phyloP scores from a whole-genome alignment of 2,797 vertebrate species.

The Channa striata region DNA sequence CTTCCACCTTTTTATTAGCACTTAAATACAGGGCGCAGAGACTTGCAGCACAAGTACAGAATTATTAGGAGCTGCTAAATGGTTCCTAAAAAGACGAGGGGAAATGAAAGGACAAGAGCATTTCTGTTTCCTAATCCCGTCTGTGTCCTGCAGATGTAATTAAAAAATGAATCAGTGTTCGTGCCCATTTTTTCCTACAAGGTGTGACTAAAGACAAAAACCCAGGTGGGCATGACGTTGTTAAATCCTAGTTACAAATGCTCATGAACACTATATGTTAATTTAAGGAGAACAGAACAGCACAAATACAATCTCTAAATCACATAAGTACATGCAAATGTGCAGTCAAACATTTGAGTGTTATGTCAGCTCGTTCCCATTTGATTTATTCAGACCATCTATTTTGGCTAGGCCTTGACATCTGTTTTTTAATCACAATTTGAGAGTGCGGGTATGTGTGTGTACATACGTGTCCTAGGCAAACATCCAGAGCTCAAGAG shows the following conservation, averaged over 20 bases:
- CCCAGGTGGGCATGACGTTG: constrained; percentile 45
- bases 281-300: neutral
- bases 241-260: constrained; percentile 16
- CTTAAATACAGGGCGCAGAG: constrained; percentile 34
- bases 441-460: constrained; percentile 40
- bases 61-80: constrained; percentile 54
- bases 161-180: constrained; percentile 68
- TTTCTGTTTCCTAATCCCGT: constrained; percentile 62
- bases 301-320: constrained; percentile 14
- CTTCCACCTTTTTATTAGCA: constrained; percentile 62
- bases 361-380: constrained; percentile 55
- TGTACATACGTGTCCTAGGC: constrained; percentile 64
- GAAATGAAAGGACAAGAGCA: constrained; percentile 41
- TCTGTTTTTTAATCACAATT: constrained; percentile 81
- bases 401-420: constrained; percentile 62
- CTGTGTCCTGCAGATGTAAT: constrained; percentile 69
- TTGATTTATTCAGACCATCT: constrained; percentile 63
- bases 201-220: constrained; percentile 35
- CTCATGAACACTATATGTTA: neutral
- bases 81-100: constrained; percentile 48
- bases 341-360: constrained; percentile 36
- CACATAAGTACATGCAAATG: constrained; percentile 11
- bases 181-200: constrained; percentile 12
- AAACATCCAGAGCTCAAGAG: constrained; percentile 74
- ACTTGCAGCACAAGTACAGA: constrained; percentile 50